Evolutionary conservation across 1,140 invertebrate genomes (phyloP), one percentile per base, ranked within the genome.

Genomic region (Gonatopus flavifemur): DNA sequence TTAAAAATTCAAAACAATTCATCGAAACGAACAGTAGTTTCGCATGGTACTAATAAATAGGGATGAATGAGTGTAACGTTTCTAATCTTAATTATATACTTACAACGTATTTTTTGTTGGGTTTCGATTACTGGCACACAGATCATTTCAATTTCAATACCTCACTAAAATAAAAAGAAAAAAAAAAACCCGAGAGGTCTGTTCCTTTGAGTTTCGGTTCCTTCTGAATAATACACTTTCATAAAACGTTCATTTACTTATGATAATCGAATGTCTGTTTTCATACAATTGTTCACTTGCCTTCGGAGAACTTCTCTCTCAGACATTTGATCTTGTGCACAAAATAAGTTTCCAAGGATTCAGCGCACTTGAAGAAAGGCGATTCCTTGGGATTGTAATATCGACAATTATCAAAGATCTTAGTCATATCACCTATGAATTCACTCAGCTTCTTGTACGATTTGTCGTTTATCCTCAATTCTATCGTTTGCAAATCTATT

Each of bases 361-460:
- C 93, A 4, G 96, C 96, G 81, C 93, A 96, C 62, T 94, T 91
- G 76, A 90, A 96, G 75, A 98, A 96, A 36, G 92, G 90, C 13
- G 94, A 94, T 70, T 96, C 93, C 67, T 90, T 89, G 22, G 94
- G 90, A 81, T 98, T 98, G 76, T 96, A 98, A 64, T 94, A 94
- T 44, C 94, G 87, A 83, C 95, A 98, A 77, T 98, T 98, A 76
- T 98, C 95, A 79, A 98, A 98, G 66, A 98, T 96, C 74, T 96
- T 95, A 31, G 93, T 96, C 84, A 98, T 94, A 72, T 98, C 95
- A 69, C 93, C 92, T 64, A 98, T 94, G 73, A 98, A 96, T 70
- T 98, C 94, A 72, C 89, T 90, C 43, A 98, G 80, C 67, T 88
- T 91, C 64, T 87, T 87, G 71, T 98, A 98, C 16, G 82, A 82